Percentiles rank a stretch among this genome's conserved stretches.
These are phyloP conservation scores for Dysmachus trigonus DNA, from an alignment of 2,888 invertebrate genomes.

Conservation along the genomic window DNA sequence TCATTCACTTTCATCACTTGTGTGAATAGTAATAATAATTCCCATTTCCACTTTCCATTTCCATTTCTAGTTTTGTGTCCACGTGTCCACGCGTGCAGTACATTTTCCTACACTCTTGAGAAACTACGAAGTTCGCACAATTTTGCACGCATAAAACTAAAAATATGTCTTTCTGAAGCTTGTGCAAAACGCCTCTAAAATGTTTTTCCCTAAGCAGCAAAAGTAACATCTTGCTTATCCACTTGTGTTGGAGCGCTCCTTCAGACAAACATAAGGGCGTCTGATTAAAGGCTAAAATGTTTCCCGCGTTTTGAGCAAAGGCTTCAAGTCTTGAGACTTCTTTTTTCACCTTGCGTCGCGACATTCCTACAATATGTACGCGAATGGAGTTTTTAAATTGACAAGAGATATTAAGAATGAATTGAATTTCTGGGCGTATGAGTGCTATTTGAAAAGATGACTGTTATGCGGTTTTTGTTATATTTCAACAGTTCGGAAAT, in stretches of 20 bases:
- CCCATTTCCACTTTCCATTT: too few species aligned
- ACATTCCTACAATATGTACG: background rate
- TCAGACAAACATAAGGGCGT: conserved; percentile 2
- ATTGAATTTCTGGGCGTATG: background rate
- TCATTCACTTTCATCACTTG: background rate
- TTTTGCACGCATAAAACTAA: background rate
- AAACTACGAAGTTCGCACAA: background rate
- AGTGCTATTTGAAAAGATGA: background rate
- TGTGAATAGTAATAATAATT: background rate
- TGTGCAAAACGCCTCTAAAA: background rate
- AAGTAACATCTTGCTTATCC: conserved; percentile 17
- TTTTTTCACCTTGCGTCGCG: background rate
- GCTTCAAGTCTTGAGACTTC: background rate
- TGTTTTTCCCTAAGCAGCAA: background rate
- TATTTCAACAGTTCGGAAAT: background rate
- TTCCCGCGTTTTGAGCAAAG: background rate
- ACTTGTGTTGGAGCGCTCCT: background rate
- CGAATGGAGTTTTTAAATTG: background rate
- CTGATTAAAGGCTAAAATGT: conserved; percentile 22
- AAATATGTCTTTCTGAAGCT: background rate
- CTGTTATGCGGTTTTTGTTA: background rate
- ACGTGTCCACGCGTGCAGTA: background rate
- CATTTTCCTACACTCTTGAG: background rate
- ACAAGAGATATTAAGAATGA: background rate
- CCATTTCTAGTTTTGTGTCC: background rate